Evolutionary conservation across 2,888 invertebrate genomes (phyloP).

Genomic region (Tiliacea citrago): DNA sequence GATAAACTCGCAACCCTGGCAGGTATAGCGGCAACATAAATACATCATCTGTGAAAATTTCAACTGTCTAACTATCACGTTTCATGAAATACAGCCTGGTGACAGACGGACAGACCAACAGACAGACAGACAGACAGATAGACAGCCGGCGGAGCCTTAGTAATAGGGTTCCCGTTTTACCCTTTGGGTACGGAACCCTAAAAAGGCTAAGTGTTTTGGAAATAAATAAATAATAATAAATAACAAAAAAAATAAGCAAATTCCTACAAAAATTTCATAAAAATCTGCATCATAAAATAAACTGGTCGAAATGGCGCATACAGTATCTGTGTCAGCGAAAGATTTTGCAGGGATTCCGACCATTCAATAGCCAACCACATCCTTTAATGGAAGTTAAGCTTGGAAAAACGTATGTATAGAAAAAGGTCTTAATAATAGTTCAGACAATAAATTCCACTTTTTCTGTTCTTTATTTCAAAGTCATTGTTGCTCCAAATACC

Average conservation of each 20-base stretch:
- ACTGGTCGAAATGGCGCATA: constrained; percentile 2
- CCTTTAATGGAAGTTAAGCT: constrained; percentile 13
- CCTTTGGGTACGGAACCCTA: too few species aligned
- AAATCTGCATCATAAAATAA: background rate
- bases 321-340: constrained; percentile 31
- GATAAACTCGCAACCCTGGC: too few species aligned
- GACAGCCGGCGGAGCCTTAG: too few species aligned
- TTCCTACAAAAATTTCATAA: background rate
- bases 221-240: too few species aligned
- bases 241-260: background rate
- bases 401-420: constrained; percentile 14
- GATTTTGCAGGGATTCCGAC: constrained; percentile 24
- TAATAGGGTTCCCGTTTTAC: too few species aligned
- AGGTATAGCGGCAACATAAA: too few species aligned
- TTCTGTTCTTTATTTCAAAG: background rate
- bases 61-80: too few species aligned
- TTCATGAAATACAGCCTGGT: too few species aligned
- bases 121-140: too few species aligned
- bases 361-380: constrained; percentile 2
- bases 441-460: background rate
- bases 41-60: too few species aligned
- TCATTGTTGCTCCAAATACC: background rate
- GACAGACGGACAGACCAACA: too few species aligned
- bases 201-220: too few species aligned
- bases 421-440: constrained; percentile 1